phyloP scores from a whole-genome alignment of 2,797 vertebrate genomes.

The Rhabdomys pumilio region DNA sequence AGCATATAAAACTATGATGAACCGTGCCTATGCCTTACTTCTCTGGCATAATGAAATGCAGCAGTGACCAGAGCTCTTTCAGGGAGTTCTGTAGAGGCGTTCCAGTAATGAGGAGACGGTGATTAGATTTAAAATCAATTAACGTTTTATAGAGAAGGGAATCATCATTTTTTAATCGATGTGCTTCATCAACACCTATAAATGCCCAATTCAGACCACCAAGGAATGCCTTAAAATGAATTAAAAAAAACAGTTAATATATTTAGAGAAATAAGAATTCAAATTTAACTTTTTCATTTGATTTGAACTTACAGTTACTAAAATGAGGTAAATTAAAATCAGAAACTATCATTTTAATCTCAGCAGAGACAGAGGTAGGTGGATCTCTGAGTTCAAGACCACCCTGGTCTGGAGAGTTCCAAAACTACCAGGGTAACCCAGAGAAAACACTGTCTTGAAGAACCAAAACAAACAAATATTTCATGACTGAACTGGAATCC shows the following conservation, averaged over 20 bases:
- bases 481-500: constrained; percentile 13
- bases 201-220: constrained; percentile 97
- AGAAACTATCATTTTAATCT: not conserved
- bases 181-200: constrained; percentile 99
- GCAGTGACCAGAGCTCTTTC: constrained; percentile 98
- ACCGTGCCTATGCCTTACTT: constrained; percentile 92
- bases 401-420: not conserved
- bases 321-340: constrained; percentile 56
- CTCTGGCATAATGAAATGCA: constrained; percentile 99
- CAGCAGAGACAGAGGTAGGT: not conserved
- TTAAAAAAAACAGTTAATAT: constrained; percentile 57
- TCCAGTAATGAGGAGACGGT: constrained; percentile 98
- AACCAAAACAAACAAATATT: not conserved
- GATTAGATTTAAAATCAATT: constrained; percentile 99
- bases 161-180: constrained; percentile 98
- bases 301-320: constrained; percentile 37
- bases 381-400: not conserved
- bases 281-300: constrained; percentile 25
- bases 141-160: constrained; percentile 99
- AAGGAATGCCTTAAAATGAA: constrained; percentile 95
- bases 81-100: constrained; percentile 99
- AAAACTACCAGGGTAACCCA: not conserved
- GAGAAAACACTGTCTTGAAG: not conserved
- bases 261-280: constrained; percentile 31
- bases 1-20: constrained; percentile 14